phyloP scores from a whole-genome alignment of 2,797 vertebrate species.

The Notamacropus eugenii region DNA sequence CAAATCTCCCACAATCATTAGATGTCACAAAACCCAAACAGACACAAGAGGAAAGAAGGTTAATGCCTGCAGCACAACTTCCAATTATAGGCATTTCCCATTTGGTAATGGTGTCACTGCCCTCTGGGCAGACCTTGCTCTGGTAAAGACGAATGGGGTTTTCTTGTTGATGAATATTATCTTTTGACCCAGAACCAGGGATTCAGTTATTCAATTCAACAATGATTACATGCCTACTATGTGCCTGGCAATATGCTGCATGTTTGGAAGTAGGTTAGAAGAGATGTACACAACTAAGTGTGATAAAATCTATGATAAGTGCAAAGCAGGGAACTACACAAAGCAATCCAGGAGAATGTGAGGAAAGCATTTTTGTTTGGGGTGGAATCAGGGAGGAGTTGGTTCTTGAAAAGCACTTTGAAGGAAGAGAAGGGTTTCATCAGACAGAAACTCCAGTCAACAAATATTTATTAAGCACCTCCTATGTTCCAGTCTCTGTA shows the following conservation, averaged over 20 bases:
- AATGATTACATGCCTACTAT: not conserved
- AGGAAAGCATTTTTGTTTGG: not conserved
- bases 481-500: not conserved
- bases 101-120: not conserved
- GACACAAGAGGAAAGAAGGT: not conserved
- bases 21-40: not conserved
- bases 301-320: not conserved
- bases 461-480: not conserved
- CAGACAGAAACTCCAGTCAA: not conserved
- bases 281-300: not conserved
- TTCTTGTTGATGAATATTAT: not conserved
- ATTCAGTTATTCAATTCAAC: not conserved
- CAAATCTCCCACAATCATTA: not conserved
- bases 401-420: not conserved
- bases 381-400: not conserved
- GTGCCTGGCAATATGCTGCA: not conserved
- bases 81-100: not conserved
- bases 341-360: not conserved
- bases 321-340: not conserved
- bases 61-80: not conserved
- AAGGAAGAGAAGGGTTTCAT: not conserved
- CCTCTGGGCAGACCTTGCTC: not conserved
- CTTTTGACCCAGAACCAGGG: not conserved
- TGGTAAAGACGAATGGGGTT: not conserved
- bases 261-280: not conserved